Conservation (phyloP, 2,113 vertebrate species). For the Malurus elegans region DNA sequence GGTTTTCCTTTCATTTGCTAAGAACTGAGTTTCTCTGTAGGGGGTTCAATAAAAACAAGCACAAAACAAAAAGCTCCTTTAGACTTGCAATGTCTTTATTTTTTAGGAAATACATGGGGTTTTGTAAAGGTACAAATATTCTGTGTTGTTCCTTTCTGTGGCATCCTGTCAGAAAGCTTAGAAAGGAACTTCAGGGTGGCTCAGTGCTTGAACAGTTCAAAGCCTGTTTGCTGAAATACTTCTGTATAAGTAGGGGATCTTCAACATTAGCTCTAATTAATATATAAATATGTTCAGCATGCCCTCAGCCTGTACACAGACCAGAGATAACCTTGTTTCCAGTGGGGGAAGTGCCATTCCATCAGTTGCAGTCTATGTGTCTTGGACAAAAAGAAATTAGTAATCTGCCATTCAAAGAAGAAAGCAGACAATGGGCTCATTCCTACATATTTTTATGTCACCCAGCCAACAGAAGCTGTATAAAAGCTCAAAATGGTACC, state of each 20-base stretch:
- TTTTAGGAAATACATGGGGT: not conserved
- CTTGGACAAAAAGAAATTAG: not conserved
- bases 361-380: fast-evolving
- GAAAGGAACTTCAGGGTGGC: not conserved
- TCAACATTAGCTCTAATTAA: not conserved
- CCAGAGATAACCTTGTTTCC: not conserved
- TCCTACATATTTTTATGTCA: not conserved
- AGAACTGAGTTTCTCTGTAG: not conserved
- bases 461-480: not conserved
- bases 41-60: not conserved
- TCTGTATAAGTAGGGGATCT: not conserved
- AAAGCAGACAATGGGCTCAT: not conserved
- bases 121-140: not conserved
- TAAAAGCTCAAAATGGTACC: not conserved
- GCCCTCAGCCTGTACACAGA: not conserved
- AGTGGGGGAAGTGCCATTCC: not conserved
- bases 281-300: not conserved
- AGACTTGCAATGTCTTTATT: not conserved
- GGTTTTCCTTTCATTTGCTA: not conserved
- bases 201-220: not conserved
- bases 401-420: not conserved
- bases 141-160: not conserved
- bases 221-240: not conserved
- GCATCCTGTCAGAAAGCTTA: not conserved
- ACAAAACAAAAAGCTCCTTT: not conserved